These are phyloP conservation scores for Porites evermanni DNA, from an alignment of 92 coral and sea anemone species.

Conservation along the genomic window DNA sequence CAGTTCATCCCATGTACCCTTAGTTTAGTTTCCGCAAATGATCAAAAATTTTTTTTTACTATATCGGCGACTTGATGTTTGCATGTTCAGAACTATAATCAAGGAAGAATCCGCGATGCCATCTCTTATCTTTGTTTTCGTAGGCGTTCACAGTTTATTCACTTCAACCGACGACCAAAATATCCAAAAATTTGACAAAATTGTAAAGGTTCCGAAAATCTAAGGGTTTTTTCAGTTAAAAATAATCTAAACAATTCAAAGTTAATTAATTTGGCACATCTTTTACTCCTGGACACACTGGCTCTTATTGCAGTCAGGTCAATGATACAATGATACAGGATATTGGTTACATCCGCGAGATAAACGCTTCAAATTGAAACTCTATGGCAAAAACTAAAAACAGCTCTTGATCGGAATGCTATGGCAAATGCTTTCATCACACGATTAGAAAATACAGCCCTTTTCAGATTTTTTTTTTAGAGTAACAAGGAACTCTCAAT, in stretches of 20 bases:
- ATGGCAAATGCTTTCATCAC: conserved; percentile 25
- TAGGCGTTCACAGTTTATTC: neutral
- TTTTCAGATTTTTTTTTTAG: neutral
- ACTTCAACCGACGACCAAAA: neutral
- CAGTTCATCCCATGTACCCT: no score
- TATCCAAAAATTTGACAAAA: conserved; percentile 14
- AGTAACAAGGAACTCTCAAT: no score
- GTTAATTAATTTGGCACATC: conserved; percentile 17
- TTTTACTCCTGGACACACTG: neutral
- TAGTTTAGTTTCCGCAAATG: no score
- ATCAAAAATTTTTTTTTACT: no score
- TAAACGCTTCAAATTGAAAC: conserved; percentile 32
- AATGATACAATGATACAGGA: conserved; percentile 14
- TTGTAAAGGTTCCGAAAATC: conserved; percentile 34
- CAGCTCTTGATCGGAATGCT: conserved; percentile 13
- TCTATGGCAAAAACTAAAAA: conserved; percentile 8
- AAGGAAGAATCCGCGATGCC: neutral
- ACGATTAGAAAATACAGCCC: neutral
- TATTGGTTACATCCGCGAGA: conserved; percentile 28
- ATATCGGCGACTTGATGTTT: neutral
- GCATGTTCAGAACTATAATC: neutral
- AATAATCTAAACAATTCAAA: conserved; percentile 1
- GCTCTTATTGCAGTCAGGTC: conserved; percentile 12
- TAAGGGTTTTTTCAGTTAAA: neutral
- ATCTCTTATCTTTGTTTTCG: conserved; percentile 25